These are phyloP conservation scores for Alethe diademata DNA, from an alignment of 2,113 vertebrate species.

Conservation along the genomic window DNA sequence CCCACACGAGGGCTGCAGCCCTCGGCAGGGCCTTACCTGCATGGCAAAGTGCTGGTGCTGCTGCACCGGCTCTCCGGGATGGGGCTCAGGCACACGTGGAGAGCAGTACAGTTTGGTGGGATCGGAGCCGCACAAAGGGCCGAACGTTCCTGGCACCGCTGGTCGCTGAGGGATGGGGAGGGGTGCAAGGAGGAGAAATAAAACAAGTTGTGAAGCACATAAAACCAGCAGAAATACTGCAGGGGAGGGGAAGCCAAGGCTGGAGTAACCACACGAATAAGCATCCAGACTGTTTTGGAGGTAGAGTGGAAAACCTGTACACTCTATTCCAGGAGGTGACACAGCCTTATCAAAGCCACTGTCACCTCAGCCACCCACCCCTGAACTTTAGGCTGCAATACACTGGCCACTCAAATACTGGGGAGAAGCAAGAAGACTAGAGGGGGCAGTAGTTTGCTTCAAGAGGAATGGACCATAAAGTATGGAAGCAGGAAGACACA, in stretches of 20 bases:
- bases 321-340: accelerated
- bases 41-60: constrained; percentile 80
- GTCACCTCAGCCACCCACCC: not conserved
- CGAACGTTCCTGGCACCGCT: constrained; percentile 74
- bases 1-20: too few relatives aligned
- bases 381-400: not conserved
- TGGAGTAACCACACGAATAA: not conserved
- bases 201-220: not conserved
- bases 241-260: not conserved
- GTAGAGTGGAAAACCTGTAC: not conserved
- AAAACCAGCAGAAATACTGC: not conserved
- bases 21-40: constrained; percentile 74
- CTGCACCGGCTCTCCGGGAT: constrained; percentile 75
- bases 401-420: not conserved
- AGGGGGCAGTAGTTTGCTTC: not conserved
- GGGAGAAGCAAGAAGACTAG: not conserved
- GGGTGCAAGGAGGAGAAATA: not conserved
- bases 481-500: not conserved
- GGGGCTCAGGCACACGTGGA: constrained; percentile 75
- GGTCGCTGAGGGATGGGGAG: constrained; percentile 27
- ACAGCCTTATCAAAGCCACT: not conserved
- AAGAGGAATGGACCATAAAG: not conserved
- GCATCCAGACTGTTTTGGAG: not conserved
- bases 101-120: constrained; percentile 75
- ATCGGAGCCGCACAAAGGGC: constrained; percentile 79